Base-by-base conservation (phyloP, 2,888 invertebrate genomes). In the Chrysodeixis includens region DNA sequence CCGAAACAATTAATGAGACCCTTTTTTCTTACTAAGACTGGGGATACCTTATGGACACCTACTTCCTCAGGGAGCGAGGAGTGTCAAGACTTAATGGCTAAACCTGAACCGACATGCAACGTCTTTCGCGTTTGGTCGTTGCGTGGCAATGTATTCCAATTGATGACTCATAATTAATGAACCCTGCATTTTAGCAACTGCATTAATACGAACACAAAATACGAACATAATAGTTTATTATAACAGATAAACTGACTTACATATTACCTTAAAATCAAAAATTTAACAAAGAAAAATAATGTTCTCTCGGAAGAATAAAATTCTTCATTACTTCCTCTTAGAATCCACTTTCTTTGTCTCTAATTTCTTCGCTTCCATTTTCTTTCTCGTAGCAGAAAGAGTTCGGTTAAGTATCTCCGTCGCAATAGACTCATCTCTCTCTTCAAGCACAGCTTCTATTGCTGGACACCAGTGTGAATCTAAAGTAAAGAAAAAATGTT, bases 391-490 rank as follows among this genome's bases (percentile, higher is more conserved):
- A 0, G 89, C 88, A 4, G 92, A 91, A 0, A 88, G 20, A 10
- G 79, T 84, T 56, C 88, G 81, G 2, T 76, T 79, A 0, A 91
- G 79, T 1, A 81, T 74, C 61, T 92, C 93, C 10, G 63, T 77
- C 0, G 84, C 83, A 3, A 94, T 88, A 6, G 90, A 90, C 0
- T 91, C 89, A 16, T 92, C 91, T 82, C 93, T 87, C 61, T 84
- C 85, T 66, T 90, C 89, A 14, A 92, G 63, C 0, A 88, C 92
- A 49, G 81, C 76, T 1, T 71, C 67, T 26, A 94, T 66, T 3
- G 88, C 86, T n/a, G 84, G 83, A 35, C 82, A 82, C 88, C 91
- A 89, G 14, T 77, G 77, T 0, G 86, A 81, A 80, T 93, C 94
- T 93, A 61, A 9, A 77, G 71, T 8, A 18, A 0, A 35, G 6